These are phyloP conservation scores for Stegostoma tigrinum DNA, from an alignment of 2,113 vertebrate species.

Conservation along the genomic window DNA sequence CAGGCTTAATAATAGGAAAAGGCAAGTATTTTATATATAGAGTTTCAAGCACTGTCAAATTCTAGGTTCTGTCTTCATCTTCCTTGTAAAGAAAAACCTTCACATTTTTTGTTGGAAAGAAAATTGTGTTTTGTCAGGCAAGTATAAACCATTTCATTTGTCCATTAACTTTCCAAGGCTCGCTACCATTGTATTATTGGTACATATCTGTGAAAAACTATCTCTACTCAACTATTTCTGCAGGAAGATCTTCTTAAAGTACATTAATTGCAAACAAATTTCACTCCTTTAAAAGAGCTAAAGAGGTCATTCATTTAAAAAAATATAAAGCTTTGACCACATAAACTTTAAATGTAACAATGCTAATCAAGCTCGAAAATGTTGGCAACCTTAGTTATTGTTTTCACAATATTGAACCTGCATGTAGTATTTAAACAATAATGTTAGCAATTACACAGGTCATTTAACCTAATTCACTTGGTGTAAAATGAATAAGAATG, in stretches of 20 bases:
- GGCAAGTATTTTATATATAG: neutral
- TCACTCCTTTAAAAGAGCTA: neutral
- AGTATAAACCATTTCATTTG: conserved; percentile 6
- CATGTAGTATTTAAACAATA: neutral
- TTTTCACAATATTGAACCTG: neutral
- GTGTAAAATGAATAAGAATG: neutral
- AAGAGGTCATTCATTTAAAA: neutral
- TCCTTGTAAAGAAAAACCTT: neutral
- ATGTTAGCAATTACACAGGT: neutral
- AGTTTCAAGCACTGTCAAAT: conserved; percentile 3
- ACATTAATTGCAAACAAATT: neutral
- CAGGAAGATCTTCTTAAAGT: neutral
- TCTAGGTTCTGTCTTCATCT: neutral
- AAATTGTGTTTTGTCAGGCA: neutral
- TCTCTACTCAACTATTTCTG: neutral
- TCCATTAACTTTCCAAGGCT: neutral
- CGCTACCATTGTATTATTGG: neutral
- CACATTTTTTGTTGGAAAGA: neutral
- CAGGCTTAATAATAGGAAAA: neutral
- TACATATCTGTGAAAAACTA: neutral
- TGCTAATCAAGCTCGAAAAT: neutral
- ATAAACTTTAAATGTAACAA: neutral
- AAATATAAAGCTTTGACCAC: neutral
- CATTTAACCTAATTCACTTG: neutral
- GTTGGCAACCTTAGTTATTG: neutral